Conservation (phyloP, 2,797 vertebrate species). For the Luscinia luscinia region DNA sequence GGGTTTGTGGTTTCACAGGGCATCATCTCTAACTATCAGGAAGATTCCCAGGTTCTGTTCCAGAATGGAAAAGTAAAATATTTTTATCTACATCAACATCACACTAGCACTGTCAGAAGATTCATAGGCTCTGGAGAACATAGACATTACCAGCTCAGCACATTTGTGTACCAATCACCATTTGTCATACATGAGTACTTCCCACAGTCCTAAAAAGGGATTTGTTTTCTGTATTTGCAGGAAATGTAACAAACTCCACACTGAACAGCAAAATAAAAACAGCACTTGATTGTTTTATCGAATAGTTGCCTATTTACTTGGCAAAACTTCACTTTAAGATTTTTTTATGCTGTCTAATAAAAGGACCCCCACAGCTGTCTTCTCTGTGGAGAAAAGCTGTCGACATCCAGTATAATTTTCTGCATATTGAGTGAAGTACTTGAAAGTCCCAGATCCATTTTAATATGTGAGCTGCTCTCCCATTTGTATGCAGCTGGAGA, state of each 20-base stretch:
- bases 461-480: constrained; percentile 43
- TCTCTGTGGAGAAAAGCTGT: constrained; percentile 48
- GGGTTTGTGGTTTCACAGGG: background rate
- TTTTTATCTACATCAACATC: constrained; percentile 26
- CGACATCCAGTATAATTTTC: constrained; percentile 52
- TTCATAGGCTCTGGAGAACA: constrained; percentile 62
- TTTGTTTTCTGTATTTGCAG: constrained; percentile 60
- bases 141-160: constrained; percentile 71
- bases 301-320: constrained; percentile 52
- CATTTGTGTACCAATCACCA: constrained; percentile 64
- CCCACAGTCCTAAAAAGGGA: constrained; percentile 56
- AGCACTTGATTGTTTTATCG: constrained; percentile 42
- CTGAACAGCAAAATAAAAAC: constrained; percentile 56
- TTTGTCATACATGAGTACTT: constrained; percentile 71
- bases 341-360: constrained; percentile 45
- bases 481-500: constrained; percentile 57
- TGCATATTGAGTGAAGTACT: constrained; percentile 53
- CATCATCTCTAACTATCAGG: background rate
- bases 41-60: background rate
- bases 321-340: constrained; percentile 58
- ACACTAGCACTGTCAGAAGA: constrained; percentile 42
- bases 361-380: constrained; percentile 61
- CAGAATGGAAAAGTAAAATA: constrained; percentile 31
- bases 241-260: constrained; percentile 46
- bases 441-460: constrained; percentile 60